phyloP scores from a whole-genome alignment of 2,113 vertebrate species.

The Tyto alba region DNA sequence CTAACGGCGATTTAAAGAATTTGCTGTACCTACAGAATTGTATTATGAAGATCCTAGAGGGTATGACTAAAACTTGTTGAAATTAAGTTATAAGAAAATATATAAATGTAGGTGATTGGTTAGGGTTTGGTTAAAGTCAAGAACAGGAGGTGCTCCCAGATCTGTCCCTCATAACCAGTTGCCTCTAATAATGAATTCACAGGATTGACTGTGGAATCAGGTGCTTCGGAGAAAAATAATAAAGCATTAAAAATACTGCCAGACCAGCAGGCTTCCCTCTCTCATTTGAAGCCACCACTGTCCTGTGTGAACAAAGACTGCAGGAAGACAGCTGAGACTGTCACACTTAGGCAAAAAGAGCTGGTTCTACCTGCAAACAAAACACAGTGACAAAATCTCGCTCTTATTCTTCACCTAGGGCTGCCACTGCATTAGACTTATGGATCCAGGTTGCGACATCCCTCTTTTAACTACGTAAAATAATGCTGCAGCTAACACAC shows the following conservation, averaged over 20 bases:
- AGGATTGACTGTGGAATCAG: not conserved
- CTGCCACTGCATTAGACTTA: not conserved
- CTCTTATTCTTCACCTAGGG: not conserved
- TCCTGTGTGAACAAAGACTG: not conserved
- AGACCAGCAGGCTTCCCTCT: not conserved
- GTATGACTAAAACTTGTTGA: conserved; percentile 54
- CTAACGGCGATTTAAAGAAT: conserved; percentile 47
- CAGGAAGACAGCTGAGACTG: not conserved
- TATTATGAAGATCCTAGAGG: conserved; percentile 45
- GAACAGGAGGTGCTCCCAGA: not conserved
- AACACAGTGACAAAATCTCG: not conserved
- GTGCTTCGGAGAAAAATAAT: not conserved
- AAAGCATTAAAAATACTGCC: not conserved
- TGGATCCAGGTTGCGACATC: not conserved
- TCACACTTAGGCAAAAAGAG: not conserved
- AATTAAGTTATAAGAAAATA: conserved; percentile 46
- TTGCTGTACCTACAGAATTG: conserved; percentile 57
- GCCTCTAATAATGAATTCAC: not conserved
- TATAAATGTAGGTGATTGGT: not conserved
- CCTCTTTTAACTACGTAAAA: not conserved
- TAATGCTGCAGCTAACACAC: not conserved
- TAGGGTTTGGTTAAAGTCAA: not conserved
- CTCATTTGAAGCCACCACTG: not conserved
- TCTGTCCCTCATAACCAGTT: not conserved
- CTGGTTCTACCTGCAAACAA: not conserved